These are phyloP conservation scores for Trachelus iudaicus DNA, from an alignment of 2,888 invertebrate species.

Conservation along the genomic window DNA sequence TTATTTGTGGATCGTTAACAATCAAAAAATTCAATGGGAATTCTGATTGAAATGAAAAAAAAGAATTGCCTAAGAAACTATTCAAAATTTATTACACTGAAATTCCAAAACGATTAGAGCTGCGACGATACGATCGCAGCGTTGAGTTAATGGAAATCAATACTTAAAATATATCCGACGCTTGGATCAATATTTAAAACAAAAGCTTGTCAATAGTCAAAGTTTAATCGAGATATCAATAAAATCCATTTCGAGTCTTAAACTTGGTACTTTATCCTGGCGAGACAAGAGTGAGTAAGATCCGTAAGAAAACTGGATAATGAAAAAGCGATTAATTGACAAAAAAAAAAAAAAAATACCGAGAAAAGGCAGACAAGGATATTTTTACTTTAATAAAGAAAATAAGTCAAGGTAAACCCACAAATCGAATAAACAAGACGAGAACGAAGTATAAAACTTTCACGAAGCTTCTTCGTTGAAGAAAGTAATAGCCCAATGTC, in stretches of 20 bases:
- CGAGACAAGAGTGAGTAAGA: background rate
- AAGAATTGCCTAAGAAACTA: background rate
- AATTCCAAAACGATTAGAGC: background rate
- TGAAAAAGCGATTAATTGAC: background rate
- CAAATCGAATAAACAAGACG: background rate
- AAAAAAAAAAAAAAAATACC: background rate
- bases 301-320: background rate
- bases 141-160: background rate
- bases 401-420: background rate
- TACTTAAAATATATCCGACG: background rate
- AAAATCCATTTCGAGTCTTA: background rate
- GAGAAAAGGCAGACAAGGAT: background rate
- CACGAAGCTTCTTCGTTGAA: background rate
- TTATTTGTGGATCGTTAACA: background rate
- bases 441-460: background rate
- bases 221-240: too few relatives aligned
- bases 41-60: background rate
- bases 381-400: background rate
- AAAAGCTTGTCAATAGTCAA: background rate
- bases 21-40: too few relatives aligned
- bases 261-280: background rate
- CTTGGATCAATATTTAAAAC: background rate
- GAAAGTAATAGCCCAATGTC: background rate
- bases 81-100: background rate
- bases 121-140: background rate